Evolutionary conservation across 1,140 invertebrate species (phyloP).

Genomic region (Tetragnatha versicolor): DNA sequence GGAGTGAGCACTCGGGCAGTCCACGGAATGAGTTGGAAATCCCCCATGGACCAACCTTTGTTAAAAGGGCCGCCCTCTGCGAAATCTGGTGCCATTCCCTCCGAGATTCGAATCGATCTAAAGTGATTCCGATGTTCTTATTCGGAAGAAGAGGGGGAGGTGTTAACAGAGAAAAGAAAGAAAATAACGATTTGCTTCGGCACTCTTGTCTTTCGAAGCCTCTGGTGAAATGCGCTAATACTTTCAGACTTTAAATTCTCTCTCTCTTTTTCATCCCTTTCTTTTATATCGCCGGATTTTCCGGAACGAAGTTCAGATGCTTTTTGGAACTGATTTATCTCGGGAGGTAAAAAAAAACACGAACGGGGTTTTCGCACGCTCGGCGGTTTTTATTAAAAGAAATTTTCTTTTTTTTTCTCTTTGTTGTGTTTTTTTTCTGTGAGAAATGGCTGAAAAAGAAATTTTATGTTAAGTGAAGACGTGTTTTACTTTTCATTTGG

Average conservation of each 20-base stretch:
- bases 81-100: conserved; percentile 45
- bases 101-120: conserved; percentile 47
- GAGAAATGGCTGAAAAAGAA: not conserved
- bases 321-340: too few relatives aligned
- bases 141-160: conserved; percentile 36
- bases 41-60: conserved; percentile 31
- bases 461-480: too few relatives aligned
- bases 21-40: too few relatives aligned
- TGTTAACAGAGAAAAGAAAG: conserved; percentile 42
- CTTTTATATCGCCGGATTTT: not conserved
- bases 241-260: conserved; percentile 43
- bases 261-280: not conserved
- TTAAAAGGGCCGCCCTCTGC: conserved; percentile 32
- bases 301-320: not conserved
- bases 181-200: conserved; percentile 45
- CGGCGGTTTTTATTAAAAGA: too few relatives aligned
- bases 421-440: too few relatives aligned
- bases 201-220: conserved; percentile 3
- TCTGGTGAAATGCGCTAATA: conserved; percentile 35
- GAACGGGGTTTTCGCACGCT: too few relatives aligned
- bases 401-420: too few relatives aligned
- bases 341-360: too few relatives aligned
- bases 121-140: conserved; percentile 55
- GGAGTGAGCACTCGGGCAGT: not conserved
- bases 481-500: too few relatives aligned